phyloP scores from a whole-genome alignment of 2,113 vertebrate species.

The Anolis carolinensis region DNA sequence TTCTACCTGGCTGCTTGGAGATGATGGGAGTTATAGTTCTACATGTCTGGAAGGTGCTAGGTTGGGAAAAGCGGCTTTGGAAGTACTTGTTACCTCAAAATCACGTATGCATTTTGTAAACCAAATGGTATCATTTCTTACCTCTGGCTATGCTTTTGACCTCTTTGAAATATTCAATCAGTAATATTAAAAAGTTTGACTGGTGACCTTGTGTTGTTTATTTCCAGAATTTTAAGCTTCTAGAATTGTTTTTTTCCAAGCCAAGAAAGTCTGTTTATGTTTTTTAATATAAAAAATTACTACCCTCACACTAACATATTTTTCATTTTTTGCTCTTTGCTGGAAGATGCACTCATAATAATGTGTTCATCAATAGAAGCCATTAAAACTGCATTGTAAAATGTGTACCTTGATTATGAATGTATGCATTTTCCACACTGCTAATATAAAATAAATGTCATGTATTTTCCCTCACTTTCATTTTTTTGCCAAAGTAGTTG shows the following conservation, averaged over 20 bases:
- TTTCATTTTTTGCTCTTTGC: slow-evolving; percentile 42
- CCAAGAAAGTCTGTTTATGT: slow-evolving; percentile 36
- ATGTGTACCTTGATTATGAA: slow-evolving; percentile 74
- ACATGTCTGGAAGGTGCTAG: background rate
- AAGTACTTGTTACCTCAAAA: background rate
- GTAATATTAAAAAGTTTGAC: background rate
- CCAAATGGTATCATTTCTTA: background rate
- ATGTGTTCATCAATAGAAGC: slow-evolving; percentile 61
- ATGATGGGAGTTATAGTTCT: background rate
- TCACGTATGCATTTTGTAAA: background rate
- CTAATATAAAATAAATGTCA: slow-evolving; percentile 74
- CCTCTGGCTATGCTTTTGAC: background rate
- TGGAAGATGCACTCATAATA: slow-evolving; percentile 61
- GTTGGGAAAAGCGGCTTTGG: background rate
- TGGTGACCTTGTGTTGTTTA: slow-evolving; percentile 17
- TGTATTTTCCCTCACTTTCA: slow-evolving; percentile 62
- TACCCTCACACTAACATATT: slow-evolving; percentile 29
- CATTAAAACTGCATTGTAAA: slow-evolving; percentile 64
- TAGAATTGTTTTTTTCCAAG: slow-evolving; percentile 36
- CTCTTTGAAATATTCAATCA: background rate
- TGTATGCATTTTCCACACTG: slow-evolving; percentile 58
- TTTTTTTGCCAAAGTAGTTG: slow-evolving; percentile 66
- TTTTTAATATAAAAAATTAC: slow-evolving; percentile 44
- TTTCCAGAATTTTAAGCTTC: slow-evolving; percentile 28
- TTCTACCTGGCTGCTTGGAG: background rate